Conservation (phyloP, 2,888 invertebrate genomes). For the Frankliniella intonsa region DNA sequence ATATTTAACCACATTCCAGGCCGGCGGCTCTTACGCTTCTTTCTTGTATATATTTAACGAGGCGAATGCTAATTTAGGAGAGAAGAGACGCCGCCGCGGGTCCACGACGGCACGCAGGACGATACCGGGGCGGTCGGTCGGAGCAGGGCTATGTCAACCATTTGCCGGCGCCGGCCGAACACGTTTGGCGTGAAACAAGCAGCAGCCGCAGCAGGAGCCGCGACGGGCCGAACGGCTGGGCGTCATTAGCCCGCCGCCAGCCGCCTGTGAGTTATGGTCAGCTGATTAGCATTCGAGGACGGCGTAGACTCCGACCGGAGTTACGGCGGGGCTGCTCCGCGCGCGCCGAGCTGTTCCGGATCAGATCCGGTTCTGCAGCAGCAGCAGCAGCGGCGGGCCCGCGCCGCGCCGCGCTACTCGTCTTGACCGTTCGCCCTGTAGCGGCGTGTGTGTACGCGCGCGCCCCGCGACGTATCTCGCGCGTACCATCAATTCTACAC, state of each 20-base stretch:
- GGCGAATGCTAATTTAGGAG: no score
- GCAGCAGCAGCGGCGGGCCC: not conserved
- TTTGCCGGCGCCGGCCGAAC: not conserved
- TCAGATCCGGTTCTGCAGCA: no score
- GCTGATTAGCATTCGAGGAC: not conserved
- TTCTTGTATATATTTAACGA: no score
- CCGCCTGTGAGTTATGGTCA: constrained; percentile 9
- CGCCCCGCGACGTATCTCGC: not conserved
- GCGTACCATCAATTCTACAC: not conserved
- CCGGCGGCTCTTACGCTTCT: no score
- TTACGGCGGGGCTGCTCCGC: not conserved
- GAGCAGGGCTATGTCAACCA: not conserved
- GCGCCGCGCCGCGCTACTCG: not conserved
- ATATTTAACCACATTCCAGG: no score
- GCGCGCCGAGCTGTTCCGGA: no score
- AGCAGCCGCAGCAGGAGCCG: no score
- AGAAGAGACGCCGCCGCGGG: no score
- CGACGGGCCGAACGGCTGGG: not conserved
- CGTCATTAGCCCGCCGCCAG: not conserved
- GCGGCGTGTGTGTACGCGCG: not conserved
- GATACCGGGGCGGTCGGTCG: no score
- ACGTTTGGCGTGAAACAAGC: constrained; percentile 1
- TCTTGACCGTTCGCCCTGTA: not conserved
- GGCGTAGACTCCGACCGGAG: not conserved
- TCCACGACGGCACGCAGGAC: no score